Evolutionary conservation across 2,113 vertebrate genomes (phyloP).

Genomic region (Periophthalmus modestus): DNA sequence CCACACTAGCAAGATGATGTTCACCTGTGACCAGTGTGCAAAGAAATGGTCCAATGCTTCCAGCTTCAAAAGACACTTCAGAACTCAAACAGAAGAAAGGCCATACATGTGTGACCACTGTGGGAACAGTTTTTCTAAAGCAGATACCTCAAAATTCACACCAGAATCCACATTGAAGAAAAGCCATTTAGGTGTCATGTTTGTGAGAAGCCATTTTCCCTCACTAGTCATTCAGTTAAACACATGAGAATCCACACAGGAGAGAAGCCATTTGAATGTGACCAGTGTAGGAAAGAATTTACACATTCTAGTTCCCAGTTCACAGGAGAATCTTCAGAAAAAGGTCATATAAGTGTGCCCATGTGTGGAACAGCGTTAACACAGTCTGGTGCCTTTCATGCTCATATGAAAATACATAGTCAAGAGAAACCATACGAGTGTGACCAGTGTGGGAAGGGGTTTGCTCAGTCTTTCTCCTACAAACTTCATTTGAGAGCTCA

Average conservation of each 20-base stretch:
- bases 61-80: not conserved
- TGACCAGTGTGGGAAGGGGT: no score
- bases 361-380: not conserved
- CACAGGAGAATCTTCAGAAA: not conserved
- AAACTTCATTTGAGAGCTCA: not conserved
- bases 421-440: no score
- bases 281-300: not conserved
- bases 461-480: not conserved
- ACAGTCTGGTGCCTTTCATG: no score
- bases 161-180: not conserved
- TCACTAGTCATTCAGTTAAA: not conserved
- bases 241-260: not conserved
- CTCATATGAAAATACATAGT: no score
- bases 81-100: not conserved
- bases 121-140: not conserved
- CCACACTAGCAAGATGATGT: not conserved
- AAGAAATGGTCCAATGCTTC: not conserved
- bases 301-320: not conserved
- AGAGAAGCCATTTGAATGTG: not conserved
- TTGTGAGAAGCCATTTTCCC: not conserved
- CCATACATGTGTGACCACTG: not conserved
- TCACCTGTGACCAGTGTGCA: constrained; percentile 2
- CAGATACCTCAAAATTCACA: not conserved
- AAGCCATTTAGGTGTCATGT: not conserved
- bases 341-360: not conserved